These are phyloP conservation scores for Bettongia penicillata DNA, from an alignment of 2,113 vertebrate species.

Conservation along the genomic window DNA sequence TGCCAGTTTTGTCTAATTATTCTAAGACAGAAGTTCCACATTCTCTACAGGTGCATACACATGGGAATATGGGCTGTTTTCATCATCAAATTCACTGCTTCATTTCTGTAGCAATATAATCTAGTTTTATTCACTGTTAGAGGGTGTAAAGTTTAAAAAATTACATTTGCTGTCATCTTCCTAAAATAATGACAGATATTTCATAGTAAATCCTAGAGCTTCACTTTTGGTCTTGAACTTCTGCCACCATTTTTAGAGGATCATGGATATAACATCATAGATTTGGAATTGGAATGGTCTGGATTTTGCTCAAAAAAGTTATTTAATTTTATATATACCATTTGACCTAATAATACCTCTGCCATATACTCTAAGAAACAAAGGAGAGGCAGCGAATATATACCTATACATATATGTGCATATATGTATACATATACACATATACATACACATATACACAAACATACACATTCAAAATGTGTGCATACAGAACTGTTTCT, in stretches of 20 bases:
- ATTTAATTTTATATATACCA: not conserved
- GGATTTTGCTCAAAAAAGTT: not conserved
- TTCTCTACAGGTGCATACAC: not conserved
- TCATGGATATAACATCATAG: not conserved
- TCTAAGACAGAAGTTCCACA: not conserved
- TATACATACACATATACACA: too few relatives aligned
- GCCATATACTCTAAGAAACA: not conserved
- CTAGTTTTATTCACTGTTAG: not conserved
- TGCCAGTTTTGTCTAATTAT: not conserved
- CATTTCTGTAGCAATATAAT: not conserved
- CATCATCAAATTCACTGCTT: not conserved
- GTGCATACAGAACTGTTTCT: not conserved
- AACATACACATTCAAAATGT: not conserved
- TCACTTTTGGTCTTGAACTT: not conserved
- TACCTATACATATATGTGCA: too few relatives aligned
- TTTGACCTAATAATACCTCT: not conserved
- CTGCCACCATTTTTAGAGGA: not conserved
- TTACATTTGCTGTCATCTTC: not conserved
- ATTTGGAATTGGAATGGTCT: not conserved
- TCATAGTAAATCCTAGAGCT: not conserved
- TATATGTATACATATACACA: not conserved
- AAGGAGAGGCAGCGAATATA: not conserved
- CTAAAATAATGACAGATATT: not conserved
- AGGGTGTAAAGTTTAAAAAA: not conserved
- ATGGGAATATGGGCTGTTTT: not conserved